Base-by-base conservation (phyloP, 2,888 invertebrate genomes). In the Cepaea hortensis region DNA sequence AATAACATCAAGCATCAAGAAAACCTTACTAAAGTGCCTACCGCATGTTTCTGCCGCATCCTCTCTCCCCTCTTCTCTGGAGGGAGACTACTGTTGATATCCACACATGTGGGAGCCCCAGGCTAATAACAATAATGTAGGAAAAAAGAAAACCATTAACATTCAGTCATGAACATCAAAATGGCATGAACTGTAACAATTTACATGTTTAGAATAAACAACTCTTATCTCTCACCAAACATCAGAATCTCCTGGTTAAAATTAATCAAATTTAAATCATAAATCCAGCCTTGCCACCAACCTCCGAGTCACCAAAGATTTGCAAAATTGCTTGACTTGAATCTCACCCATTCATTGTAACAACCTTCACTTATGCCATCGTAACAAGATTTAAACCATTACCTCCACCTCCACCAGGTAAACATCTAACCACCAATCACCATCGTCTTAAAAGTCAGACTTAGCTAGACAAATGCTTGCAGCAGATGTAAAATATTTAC, bases 1-100 rank as follows among this genome's bases (percentile, higher is more conserved):
- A 84, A 91, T 90, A 50, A 93, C 93, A 87, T 93, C 91, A 68
- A 93, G 88, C 75, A 68, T 77, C 82, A 48, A 85, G 13, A 72
- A 81, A 72, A 3, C 46, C 4, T 75, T n/a, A 5, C 13, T 18
- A 61, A 3, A 23, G 61, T n/a, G 86, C 91, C 87, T 89, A 92
- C 92, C 50, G 91, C 90, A 90, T 93, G 93, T 35, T 91, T 89
- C 84, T 91, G 89, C 87, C 91, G 90, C 91, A 93, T 92, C 20
- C 80, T 88, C 62, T 90, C 89, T 61, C 89, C 91, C 81, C 91
- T 89, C 77, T 90, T 89, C 73, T 90, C 90, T 0, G 90, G 77
- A 18, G 90, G 88, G 46, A 93, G 88, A 48, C 89, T 90, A 13
- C 89, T 88, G 88, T 93, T 93, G 9, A 92, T 87, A 73, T 93